phyloP scores from a whole-genome alignment of 2,113 vertebrate species.

The Rhinogobius similis region DNA sequence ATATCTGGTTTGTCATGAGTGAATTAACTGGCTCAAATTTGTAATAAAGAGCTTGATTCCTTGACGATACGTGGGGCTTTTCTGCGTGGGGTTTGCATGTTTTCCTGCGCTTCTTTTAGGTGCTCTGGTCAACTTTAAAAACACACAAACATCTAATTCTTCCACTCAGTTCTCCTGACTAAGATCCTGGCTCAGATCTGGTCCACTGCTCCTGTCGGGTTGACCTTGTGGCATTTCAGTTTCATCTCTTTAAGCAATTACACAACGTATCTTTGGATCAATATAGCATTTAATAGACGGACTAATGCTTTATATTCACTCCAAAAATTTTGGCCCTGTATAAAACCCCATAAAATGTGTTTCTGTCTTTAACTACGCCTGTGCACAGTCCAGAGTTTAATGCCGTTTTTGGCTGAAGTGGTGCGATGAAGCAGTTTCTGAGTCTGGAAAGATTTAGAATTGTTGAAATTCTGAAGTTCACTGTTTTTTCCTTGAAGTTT shows the following conservation, averaged over 20 bases:
- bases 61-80: no score
- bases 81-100: no score
- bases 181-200: no score
- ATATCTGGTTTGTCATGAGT: no score
- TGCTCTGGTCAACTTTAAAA: no score
- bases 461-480: not conserved
- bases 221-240: not conserved
- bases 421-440: not conserved
- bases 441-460: slow-evolving; percentile 14
- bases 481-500: no score
- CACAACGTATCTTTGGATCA: not conserved
- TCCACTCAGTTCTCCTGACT: no score
- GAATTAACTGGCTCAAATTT: no score
- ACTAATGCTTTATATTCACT: not conserved
- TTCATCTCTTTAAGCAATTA: not conserved
- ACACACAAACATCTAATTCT: no score
- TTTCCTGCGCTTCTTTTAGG: no score
- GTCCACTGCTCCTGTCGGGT: no score
- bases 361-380: not conserved
- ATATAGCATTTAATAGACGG: not conserved
- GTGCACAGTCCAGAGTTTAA: slow-evolving; percentile 3
- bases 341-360: not conserved
- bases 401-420: not conserved
- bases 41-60: no score
- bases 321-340: not conserved